Conservation (phyloP, 2,113 vertebrate species). For the Phalacrocorax pelagicus region DNA sequence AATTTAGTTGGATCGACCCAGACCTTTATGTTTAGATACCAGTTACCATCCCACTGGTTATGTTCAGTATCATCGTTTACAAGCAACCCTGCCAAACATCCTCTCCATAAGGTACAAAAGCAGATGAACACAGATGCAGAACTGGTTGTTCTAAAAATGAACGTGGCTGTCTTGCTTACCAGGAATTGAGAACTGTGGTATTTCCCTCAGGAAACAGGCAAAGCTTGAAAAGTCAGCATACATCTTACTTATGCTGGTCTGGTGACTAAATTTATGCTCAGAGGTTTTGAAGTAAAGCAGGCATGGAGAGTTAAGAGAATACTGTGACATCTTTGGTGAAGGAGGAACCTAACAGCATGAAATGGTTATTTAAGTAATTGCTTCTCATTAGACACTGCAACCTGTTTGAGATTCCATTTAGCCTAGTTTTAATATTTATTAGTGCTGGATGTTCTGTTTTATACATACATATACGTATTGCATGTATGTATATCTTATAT, state of each 20-base stretch:
- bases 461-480: background rate
- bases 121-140: background rate
- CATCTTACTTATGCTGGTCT: background rate
- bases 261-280: background rate
- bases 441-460: background rate
- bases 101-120: background rate
- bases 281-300: conserved; percentile 2
- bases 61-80: background rate
- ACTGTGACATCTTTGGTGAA: background rate
- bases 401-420: background rate
- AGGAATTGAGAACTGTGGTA: background rate
- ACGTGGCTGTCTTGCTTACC: background rate
- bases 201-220: conserved; percentile 13
- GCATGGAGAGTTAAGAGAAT: background rate
- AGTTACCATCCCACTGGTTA: background rate
- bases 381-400: background rate
- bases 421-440: background rate
- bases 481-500: background rate
- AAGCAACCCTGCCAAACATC: background rate
- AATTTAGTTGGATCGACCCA: background rate
- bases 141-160: conserved; percentile 8
- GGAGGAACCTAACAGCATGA: background rate
- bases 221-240: background rate
- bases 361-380: background rate
- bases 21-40: background rate